Evolutionary conservation across 2,888 invertebrate genomes (phyloP), one percentile per base, ranked within the genome.

Genomic region (Clunio marinus): DNA sequence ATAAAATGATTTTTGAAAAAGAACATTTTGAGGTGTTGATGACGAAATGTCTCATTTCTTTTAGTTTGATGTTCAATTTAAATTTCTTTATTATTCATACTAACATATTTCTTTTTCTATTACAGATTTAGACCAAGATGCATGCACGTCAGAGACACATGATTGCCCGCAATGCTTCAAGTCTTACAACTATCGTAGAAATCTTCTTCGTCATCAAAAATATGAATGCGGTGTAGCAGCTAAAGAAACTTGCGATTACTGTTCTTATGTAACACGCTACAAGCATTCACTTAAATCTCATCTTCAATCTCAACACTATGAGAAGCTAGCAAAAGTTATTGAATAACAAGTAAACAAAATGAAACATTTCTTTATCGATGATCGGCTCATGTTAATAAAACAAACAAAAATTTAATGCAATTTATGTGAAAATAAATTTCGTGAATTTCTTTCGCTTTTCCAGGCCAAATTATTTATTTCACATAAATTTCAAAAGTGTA

Each of bases 211-310:
- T 13, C 85, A 86, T 72, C 72, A 83, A 71, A 80, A 81, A 69
- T 81, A 82, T 72, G 84, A 85, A 73, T 85, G 85, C 72, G 84
- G 84, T 67, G 81, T 82, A 69, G 79, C 80, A 70, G 83, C 84
- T 0, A 80, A 81, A 57, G 82, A 83, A 72, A 77, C 78, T 69
- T 85, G 85, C 71, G 78, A 78, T 1, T 78, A 81, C 71, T 85
- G 85, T 71, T 76, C 79, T 2, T 78, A 77, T 73, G 76, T 81
- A 70, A 81, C 83, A 25, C 80, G 81, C 70, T 82, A 83, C 71
- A 81, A 81, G 73, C 81, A 81, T 70, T 81, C 81, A 71, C 75
- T 83, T 27, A 79, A 81, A 70, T 78, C 78, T 68, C 83, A 83
- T 71, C 78, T 82, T 32, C 76, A 74, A 71, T 75, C 76, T 2